Conservation (phyloP, 2,113 vertebrate species). For the Corythornis madagascariensis region DNA sequence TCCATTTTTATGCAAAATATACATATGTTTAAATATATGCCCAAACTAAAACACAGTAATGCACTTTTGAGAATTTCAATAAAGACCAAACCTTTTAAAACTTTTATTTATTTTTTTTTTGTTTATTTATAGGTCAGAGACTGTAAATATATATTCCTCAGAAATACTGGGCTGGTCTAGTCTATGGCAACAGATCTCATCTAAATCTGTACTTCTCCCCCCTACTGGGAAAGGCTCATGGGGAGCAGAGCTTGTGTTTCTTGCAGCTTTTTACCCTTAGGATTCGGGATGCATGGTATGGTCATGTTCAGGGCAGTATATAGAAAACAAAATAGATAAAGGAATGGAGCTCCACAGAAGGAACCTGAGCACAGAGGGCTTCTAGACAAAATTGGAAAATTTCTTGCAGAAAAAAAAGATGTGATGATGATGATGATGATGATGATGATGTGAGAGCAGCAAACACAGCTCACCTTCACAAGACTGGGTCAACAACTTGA, state of each 20-base stretch:
- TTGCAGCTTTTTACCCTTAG: not conserved
- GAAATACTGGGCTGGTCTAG: not conserved
- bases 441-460: not conserved
- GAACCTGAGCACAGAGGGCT: not conserved
- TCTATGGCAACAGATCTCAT: not conserved
- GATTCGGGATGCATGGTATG: not conserved
- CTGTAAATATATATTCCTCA: not conserved
- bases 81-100: not conserved
- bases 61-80: not conserved
- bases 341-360: not conserved
- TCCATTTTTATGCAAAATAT: not conserved
- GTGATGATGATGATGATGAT: no score
- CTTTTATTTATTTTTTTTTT: not conserved
- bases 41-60: not conserved
- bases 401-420: not conserved
- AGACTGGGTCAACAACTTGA: not conserved
- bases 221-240: not conserved
- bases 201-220: not conserved
- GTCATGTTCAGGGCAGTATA: not conserved
- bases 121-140: not conserved
- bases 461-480: not conserved
- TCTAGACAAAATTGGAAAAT: not conserved
- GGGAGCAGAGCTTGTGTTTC: not conserved
- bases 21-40: not conserved
- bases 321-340: not conserved